Conservation (phyloP, 1,140 invertebrate species). For the Drosophila saltans region DNA sequence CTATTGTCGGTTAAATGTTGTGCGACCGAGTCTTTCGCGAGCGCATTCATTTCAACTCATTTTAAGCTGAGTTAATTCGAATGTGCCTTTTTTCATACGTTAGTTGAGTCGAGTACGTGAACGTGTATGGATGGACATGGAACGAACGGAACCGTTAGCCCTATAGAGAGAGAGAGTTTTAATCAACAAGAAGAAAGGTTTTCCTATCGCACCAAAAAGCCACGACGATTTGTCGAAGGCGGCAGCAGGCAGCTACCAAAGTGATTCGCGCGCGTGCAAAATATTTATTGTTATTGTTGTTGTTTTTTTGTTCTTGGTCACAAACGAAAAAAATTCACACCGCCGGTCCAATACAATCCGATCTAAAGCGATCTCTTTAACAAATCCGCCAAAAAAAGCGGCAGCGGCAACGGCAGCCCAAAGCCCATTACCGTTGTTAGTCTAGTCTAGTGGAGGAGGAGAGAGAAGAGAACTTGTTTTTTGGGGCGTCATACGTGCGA, state of each 20-base stretch:
- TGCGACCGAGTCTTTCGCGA: too few relatives aligned
- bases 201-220: neutral
- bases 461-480: conserved; percentile 42
- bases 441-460: conserved; percentile 14
- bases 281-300: conserved; percentile 2
- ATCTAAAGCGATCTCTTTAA: neutral
- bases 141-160: conserved; percentile 44
- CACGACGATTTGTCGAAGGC: neutral
- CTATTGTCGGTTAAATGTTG: too few relatives aligned
- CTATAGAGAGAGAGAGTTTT: neutral
- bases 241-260: conserved; percentile 13
- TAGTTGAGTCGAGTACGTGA: conserved; percentile 61
- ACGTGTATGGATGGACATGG: conserved; percentile 60
- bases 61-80: too few relatives aligned
- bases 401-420: too few relatives aligned
- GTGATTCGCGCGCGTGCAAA: conserved; percentile 48
- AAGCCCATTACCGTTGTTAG: conserved; percentile 2
- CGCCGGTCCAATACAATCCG: neutral
- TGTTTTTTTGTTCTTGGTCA: neutral
- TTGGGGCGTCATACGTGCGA: conserved; percentile 49
- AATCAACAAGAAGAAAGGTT: neutral
- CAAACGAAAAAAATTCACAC: neutral
- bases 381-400: too few relatives aligned
- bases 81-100: conserved; percentile 7
- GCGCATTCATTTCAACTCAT: neutral